Conservation (phyloP, 1,140 invertebrate species). For the Zaprionus camerounensis region DNA sequence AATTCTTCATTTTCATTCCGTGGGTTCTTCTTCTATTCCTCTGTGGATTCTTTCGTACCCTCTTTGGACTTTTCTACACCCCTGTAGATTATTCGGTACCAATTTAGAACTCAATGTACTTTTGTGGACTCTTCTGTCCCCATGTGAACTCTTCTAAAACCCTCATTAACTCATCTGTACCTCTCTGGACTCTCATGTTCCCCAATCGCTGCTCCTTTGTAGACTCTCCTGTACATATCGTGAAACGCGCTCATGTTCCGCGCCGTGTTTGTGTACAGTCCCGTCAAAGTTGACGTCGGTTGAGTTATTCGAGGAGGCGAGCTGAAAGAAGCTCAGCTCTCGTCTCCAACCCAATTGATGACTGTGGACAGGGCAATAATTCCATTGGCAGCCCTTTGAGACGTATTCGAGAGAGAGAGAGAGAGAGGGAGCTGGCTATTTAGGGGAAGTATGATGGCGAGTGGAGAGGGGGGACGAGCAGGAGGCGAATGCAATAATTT, state of each 20-base stretch:
- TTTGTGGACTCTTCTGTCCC: not conserved
- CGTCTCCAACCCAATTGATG: constrained; percentile 30
- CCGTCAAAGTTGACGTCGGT: constrained; percentile 2
- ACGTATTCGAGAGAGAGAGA: constrained; percentile 13
- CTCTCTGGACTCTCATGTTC: not conserved
- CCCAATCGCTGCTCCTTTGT: not conserved
- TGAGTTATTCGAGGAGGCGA: not conserved
- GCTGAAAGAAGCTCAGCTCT: constrained; percentile 1
- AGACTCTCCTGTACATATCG: not conserved
- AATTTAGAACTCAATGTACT: too few species aligned
- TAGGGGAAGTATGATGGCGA: not conserved
- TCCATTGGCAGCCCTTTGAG: constrained; percentile 48
- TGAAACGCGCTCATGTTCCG: not conserved
- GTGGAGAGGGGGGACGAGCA: not conserved
- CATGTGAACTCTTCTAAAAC: not conserved
- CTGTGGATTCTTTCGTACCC: too few species aligned
- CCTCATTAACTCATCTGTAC: not conserved
- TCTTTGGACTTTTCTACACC: not conserved
- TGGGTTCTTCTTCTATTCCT: too few species aligned
- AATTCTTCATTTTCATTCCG: too few species aligned
- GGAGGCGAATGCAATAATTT: constrained; percentile 71
- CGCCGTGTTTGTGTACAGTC: not conserved
- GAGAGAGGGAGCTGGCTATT: not conserved
- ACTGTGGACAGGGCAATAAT: constrained; percentile 55
- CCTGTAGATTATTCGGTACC: not conserved